Evolutionary conservation across 1,140 invertebrate species (phyloP).

Genomic region (Cecropterus lyciades): DNA sequence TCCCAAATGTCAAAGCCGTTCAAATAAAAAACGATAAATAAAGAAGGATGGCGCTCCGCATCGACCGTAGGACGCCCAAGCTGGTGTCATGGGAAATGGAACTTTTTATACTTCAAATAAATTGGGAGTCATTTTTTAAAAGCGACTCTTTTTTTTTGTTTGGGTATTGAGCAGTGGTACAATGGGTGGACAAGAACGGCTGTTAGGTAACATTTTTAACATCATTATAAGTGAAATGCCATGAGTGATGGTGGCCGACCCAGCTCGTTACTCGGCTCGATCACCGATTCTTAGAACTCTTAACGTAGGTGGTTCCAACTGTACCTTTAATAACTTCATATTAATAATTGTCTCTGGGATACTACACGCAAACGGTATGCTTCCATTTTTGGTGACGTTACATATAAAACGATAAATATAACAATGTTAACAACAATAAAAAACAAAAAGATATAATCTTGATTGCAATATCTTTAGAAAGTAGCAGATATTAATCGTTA

Average conservation of each 20-base stretch:
- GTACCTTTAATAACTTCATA: slow-evolving; percentile 25
- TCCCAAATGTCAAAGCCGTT: slow-evolving; percentile 77
- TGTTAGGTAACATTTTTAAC: slow-evolving; percentile 82
- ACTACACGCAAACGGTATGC: slow-evolving; percentile 10
- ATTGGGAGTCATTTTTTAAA: slow-evolving; percentile 81
- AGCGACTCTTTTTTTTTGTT: slow-evolving; percentile 64
- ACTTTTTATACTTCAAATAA: slow-evolving; percentile 79
- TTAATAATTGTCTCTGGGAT: slow-evolving; percentile 33
- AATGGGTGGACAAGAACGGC: slow-evolving; percentile 78
- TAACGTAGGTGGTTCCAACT: slow-evolving; percentile 27
- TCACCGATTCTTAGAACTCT: slow-evolving; percentile 33
- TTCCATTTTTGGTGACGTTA: slow-evolving; percentile 19
- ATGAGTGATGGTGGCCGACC: slow-evolving; percentile 66
- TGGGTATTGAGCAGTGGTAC: slow-evolving; percentile 70
- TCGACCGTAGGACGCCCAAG: slow-evolving; percentile 60
- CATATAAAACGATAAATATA: slow-evolving; percentile 13
- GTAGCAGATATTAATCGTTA: slow-evolving; percentile 29
- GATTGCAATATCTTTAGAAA: slow-evolving; percentile 4
- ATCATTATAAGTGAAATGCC: slow-evolving; percentile 82
- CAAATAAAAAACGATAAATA: slow-evolving; percentile 74
- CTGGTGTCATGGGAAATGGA: slow-evolving; percentile 75
- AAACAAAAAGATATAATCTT: slow-evolving; percentile 10
- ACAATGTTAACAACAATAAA: slow-evolving; percentile 16
- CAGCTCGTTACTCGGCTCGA: slow-evolving; percentile 21
- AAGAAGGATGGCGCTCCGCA: slow-evolving; percentile 73